These are phyloP conservation scores for Regulus satrapa DNA, from an alignment of 2,113 vertebrate species.

Conservation along the genomic window DNA sequence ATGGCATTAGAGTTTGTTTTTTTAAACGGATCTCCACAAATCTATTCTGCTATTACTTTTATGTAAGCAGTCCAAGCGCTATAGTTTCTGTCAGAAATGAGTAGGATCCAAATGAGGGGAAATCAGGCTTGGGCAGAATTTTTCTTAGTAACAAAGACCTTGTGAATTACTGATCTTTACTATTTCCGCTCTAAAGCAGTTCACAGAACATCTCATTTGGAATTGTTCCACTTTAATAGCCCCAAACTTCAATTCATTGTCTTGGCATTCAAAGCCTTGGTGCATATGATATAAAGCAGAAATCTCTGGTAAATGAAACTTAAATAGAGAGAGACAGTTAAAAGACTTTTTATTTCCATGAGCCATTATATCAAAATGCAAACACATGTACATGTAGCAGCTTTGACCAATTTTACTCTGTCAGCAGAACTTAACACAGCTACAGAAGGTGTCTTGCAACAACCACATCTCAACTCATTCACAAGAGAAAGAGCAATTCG, in stretches of 20 bases:
- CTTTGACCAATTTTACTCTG: neutral
- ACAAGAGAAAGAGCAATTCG: constrained; percentile 4
- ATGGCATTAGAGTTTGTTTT: neutral
- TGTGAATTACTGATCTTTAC: neutral
- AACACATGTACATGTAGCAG: constrained; percentile 35
- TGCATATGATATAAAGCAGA: constrained; percentile 27
- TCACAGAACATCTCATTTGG: constrained; percentile 28
- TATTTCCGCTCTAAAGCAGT: neutral
- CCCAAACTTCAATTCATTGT: constrained; percentile 6
- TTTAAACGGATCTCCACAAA: neutral
- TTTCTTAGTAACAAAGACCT: neutral
- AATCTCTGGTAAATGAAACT: constrained; percentile 29
- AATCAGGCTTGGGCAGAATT: neutral
- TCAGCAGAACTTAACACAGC: constrained; percentile 51
- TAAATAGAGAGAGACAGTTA: constrained; percentile 46
- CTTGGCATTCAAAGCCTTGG: neutral
- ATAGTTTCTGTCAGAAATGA: neutral
- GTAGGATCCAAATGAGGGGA: neutral
- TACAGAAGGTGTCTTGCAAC: neutral
- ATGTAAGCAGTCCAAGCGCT: neutral
- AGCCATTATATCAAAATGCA: constrained; percentile 40
- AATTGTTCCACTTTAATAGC: neutral
- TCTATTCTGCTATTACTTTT: neutral
- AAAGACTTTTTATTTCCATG: constrained; percentile 29
- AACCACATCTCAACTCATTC: neutral